These are phyloP conservation scores for Drosophila monieri DNA, from an alignment of 2,888 invertebrate genomes.

Conservation along the genomic window DNA sequence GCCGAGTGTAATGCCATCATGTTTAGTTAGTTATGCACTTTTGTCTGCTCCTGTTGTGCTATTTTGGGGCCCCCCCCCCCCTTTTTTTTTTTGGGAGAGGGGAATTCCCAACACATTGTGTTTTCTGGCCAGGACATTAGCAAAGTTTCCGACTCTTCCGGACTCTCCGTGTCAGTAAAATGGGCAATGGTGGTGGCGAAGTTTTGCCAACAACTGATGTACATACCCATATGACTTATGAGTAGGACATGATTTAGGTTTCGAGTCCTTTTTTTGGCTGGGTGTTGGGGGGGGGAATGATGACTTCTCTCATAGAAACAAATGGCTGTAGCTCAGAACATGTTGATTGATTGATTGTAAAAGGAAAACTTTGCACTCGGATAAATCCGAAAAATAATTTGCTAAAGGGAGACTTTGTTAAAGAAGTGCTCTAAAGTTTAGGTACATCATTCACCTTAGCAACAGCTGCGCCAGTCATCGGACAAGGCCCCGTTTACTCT, in stretches of 20 bases:
- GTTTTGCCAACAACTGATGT: slow-evolving; percentile 32
- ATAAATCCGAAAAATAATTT: neutral
- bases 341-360: slow-evolving; percentile 18
- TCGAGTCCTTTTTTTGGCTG: slow-evolving; percentile 1
- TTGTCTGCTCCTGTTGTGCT: slow-evolving; percentile 33
- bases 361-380: neutral
- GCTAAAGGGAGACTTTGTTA: neutral
- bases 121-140: slow-evolving; percentile 37
- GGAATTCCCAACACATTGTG: slow-evolving; percentile 24
- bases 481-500: slow-evolving; percentile 17
- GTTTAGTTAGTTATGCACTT: slow-evolving; percentile 54
- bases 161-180: neutral
- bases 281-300: slow-evolving; percentile 7
- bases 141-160: slow-evolving; percentile 31
- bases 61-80: slow-evolving; percentile 5
- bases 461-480: slow-evolving; percentile 1
- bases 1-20: slow-evolving; percentile 49
- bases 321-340: neutral
- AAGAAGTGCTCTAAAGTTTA: neutral
- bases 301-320: neutral
- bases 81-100: slow-evolving; percentile 1
- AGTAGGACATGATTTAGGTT: slow-evolving; percentile 24
- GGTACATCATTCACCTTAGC: neutral
- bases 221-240: slow-evolving; percentile 12
- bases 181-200: slow-evolving; percentile 5